phyloP scores from a whole-genome alignment of 1,140 invertebrate species.

The Drosophila serrata region DNA sequence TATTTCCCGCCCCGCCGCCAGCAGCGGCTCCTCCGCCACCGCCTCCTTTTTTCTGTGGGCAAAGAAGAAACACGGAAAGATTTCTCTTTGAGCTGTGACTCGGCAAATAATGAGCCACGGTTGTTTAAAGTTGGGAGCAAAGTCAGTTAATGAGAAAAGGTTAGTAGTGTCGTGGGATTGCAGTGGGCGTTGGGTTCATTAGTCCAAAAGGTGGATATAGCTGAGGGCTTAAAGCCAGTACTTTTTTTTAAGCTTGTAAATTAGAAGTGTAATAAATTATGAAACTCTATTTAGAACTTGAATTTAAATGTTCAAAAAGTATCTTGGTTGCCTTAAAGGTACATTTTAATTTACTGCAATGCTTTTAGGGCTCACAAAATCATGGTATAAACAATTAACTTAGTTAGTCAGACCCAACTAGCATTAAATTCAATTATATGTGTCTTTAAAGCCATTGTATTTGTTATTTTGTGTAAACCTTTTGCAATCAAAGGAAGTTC shows the following conservation, averaged over 20 bases:
- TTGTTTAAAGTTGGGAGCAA: slow-evolving; percentile 44
- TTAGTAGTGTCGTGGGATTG: slow-evolving; percentile 10
- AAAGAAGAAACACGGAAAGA: slow-evolving; percentile 48
- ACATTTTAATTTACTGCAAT: neutral
- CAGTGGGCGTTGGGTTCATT: neutral
- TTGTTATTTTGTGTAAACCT: neutral
- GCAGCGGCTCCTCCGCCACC: slow-evolving; percentile 37
- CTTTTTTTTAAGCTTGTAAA: neutral
- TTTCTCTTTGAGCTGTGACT: slow-evolving; percentile 43
- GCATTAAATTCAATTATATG: no score
- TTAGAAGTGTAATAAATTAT: neutral
- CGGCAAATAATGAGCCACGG: slow-evolving; percentile 54
- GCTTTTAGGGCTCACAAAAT: neutral
- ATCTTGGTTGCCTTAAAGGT: neutral
- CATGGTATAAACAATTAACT: neutral
- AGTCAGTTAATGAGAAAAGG: slow-evolving; percentile 52
- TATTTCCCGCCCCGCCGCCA: slow-evolving; percentile 53
- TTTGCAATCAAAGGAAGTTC: neutral
- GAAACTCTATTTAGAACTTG: neutral
- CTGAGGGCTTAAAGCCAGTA: no score
- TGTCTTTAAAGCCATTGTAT: neutral
- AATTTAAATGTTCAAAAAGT: neutral
- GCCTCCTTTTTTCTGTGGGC: slow-evolving; percentile 76
- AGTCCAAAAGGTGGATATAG: neutral
- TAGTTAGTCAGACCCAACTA: neutral